Evolutionary conservation across 2,113 vertebrate species (phyloP).

Genomic region (Amblyopsis rosae): DNA sequence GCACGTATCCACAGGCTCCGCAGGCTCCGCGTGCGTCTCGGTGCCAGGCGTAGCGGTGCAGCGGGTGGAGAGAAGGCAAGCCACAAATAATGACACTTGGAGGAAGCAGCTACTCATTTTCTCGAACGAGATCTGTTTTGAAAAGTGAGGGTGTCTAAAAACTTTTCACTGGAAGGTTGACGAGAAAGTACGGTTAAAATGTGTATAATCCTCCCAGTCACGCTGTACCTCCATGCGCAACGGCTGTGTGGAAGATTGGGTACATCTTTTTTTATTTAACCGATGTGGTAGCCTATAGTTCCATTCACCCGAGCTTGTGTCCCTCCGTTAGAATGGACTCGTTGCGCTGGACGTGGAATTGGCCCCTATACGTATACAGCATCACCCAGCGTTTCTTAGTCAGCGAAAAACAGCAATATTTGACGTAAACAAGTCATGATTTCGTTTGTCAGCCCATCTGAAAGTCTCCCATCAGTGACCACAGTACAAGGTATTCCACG

Average conservation of each 20-base stretch:
- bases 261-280: slow-evolving; percentile 13
- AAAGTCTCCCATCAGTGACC: slow-evolving; percentile 11
- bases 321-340: neutral
- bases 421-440: slow-evolving; percentile 18
- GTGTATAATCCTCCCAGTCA: slow-evolving; percentile 15
- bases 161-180: neutral
- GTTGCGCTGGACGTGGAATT: slow-evolving; percentile 11
- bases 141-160: slow-evolving; percentile 24
- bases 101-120: slow-evolving; percentile 72
- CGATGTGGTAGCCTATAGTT: neutral
- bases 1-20: slow-evolving; percentile 80
- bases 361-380: slow-evolving; percentile 12
- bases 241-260: slow-evolving; percentile 23
- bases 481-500: slow-evolving; percentile 50
- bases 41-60: slow-evolving; percentile 78
- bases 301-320: slow-evolving; percentile 15
- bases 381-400: neutral
- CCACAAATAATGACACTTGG: slow-evolving; percentile 63
- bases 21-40: slow-evolving; percentile 69
- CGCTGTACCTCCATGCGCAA: slow-evolving; percentile 37
- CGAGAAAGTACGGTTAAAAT: neutral
- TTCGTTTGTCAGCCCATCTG: slow-evolving; percentile 9
- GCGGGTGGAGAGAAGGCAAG: slow-evolving; percentile 63
- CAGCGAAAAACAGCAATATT: neutral
- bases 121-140: slow-evolving; percentile 10